Evolutionary conservation across 2,797 vertebrate species (phyloP), one percentile per base, ranked within the genome.

Genomic region (Hemitrygon akajei): DNA sequence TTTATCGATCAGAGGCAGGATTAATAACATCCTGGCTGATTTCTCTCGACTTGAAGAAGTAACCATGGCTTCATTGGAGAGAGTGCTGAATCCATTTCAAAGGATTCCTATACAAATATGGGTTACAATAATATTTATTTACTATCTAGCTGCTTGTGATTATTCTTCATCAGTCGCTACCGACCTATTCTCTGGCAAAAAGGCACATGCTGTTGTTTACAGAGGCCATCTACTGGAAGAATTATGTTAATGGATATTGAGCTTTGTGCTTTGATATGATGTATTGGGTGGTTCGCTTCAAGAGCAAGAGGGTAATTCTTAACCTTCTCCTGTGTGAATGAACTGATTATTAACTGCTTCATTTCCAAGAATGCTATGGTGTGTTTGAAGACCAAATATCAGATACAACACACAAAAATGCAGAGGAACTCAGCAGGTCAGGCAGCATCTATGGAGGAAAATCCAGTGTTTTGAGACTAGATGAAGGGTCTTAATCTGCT

Each of bases 171-270:
- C 47, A 76, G 40, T 12, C 2, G 47, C 40, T 56, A n/a, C 40
- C 27, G 25, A 14, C 40, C 12, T 56, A 5, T 37, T 30, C 22
- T 20, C 34, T 34, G 7, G 71, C 25, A 75, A 47, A 92, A 91
- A 11, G 25, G 25, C 16, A 3, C 27, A 93, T 40, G 34, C 66
- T 89, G 47, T 30, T 76, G 91, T 58, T 76, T 93, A 56, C 91
- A 93, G 71, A 93, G 71, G 91, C 71, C 91, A 93, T 56, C 91
- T 93, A 47, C 91, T 93, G 91, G 91, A 93, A 76, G 71, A 58
- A 16, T 73, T 75, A 93, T 2, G 71, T 75, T 56, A 58, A 93
- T 73, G 71, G 91, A 18, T 73, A 73, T 47, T 71, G 66, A 11
- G 34, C n/a, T 60, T 86, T n/a, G 60, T 30, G 6, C 56, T n/a